phyloP scores from a whole-genome alignment of 2,113 vertebrate species.

The Cichladusa arquata region DNA sequence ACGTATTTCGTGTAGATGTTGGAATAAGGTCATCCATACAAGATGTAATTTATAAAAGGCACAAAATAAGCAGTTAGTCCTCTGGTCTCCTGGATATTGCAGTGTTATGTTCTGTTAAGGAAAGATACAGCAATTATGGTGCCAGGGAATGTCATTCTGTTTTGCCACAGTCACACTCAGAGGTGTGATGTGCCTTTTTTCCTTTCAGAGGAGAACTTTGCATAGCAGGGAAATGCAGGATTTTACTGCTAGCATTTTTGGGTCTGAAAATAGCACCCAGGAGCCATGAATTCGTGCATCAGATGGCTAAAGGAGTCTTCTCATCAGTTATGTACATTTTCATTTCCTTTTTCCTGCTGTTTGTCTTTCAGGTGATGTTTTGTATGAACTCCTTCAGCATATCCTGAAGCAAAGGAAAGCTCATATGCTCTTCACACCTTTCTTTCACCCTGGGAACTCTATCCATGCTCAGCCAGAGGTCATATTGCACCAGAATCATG shows the following conservation, averaged over 20 bases:
- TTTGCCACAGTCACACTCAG: background rate
- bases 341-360: constrained; percentile 28
- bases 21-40: background rate
- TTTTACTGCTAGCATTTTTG: background rate
- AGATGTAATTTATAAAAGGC: background rate
- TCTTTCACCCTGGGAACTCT: constrained; percentile 91
- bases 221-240: background rate
- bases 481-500: constrained; percentile 85
- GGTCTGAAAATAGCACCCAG: background rate
- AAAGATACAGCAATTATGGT: background rate
- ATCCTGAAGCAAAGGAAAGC: constrained; percentile 96
- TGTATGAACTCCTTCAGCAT: constrained; percentile 97
- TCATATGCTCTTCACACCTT: constrained; percentile 83
- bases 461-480: constrained; percentile 85
- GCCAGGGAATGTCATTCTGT: background rate
- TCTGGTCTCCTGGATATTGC: background rate
- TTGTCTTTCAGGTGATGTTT: constrained; percentile 86
- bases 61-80: background rate
- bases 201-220: background rate
- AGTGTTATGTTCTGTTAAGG: background rate
- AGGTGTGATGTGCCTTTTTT: background rate
- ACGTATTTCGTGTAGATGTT: background rate
- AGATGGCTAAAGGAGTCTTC: constrained; percentile 3
- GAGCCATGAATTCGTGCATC: background rate
- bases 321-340: constrained; percentile 5